Evolutionary conservation across 2,888 invertebrate genomes (phyloP), one percentile per base, ranked within the genome.

Genomic region (Dolomedes plantarius): DNA sequence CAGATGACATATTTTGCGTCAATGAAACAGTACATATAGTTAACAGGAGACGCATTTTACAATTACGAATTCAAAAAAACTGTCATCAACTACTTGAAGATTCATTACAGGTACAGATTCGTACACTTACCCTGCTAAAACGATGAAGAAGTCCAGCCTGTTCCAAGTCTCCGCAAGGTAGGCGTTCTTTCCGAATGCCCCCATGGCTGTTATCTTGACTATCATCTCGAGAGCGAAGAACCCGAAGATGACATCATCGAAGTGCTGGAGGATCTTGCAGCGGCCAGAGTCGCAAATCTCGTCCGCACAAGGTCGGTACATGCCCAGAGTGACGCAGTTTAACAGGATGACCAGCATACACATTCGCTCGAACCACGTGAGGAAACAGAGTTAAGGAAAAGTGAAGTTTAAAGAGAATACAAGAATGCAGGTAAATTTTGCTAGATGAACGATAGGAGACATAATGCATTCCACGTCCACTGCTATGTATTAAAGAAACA

Each of bases 91-190:
- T n/a, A n/a, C n/a, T n/a, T n/a, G n/a, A n/a, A n/a, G n/a, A n/a
- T n/a, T n/a, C n/a, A n/a, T n/a, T n/a, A n/a, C n/a, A n/a, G n/a
- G n/a, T n/a, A n/a, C n/a, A n/a, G n/a, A n/a, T n/a, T n/a, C n/a
- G n/a, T n/a, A n/a, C 9, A 92, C 94, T 93, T 92, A 96, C 96
- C 99, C 99, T 83, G 99, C 97, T 89, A 97, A 92, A 13, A 99
- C 99, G 91, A 99, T 99, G 93, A 99, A 98, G 93, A 96, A 96
- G 93, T 99, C 99, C 91, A 99, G 94, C 90, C 98, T 94, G 92
- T 99, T 99, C 99, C 99, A 99, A 27, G 98, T 97, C 92, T 99
- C 99, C 0, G 98, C 97, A 90, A 99, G 93, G 92, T 99, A 99
- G 9, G 98, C 96, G 76, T 96, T 96, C 91, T 95, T 95, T 29